Conservation (phyloP, 2,797 vertebrate species). For the Protonibea diacanthus region DNA sequence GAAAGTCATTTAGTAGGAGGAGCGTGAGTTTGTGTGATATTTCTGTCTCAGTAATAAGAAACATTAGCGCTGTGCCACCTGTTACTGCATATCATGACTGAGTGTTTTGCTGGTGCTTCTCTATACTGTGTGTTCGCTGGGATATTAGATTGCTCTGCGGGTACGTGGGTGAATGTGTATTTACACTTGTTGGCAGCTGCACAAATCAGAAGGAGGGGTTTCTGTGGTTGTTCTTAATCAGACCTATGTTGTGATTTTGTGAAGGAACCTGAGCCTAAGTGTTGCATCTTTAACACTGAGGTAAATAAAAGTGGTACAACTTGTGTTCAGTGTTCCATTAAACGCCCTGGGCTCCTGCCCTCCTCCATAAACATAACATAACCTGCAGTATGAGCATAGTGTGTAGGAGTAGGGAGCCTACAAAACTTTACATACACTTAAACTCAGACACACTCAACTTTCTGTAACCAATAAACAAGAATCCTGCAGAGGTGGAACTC, state of each 20-base stretch:
- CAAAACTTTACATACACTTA: too few relatives aligned
- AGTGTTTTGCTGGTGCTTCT: not conserved
- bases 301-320: too few relatives aligned
- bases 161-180: not conserved
- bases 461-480: not conserved
- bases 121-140: not conserved
- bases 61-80: constrained; percentile 39
- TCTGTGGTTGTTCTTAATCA: not conserved
- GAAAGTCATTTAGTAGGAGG: not conserved
- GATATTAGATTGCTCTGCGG: not conserved
- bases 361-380: not conserved
- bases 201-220: not conserved
- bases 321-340: not conserved
- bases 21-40: constrained; percentile 3
- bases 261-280: not conserved
- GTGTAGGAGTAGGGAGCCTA: not conserved
- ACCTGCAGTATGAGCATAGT: not conserved
- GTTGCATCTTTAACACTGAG: too few relatives aligned
- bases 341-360: too few relatives aligned
- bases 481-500: not conserved
- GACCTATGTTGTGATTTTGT: not conserved
- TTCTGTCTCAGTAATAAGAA: constrained; percentile 30
- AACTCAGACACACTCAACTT: not conserved
- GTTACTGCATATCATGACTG: constrained; percentile 21
- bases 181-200: not conserved